Base-by-base conservation (phyloP, 1,140 invertebrate species). In the Phthorimaea operculella region DNA sequence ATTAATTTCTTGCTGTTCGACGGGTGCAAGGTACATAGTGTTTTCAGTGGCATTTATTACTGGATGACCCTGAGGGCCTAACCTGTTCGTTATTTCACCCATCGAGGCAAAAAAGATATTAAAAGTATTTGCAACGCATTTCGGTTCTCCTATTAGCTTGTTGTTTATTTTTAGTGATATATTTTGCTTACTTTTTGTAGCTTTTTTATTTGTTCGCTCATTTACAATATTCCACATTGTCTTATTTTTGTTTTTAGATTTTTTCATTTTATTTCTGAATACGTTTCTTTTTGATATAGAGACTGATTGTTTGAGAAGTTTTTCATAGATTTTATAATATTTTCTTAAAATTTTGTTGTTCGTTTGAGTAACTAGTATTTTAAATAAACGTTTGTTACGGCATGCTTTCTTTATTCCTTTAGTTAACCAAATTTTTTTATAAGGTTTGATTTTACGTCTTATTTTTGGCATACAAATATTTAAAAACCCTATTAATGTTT, bases 301-400 rank as follows among this genome's bases (percentile, higher is more conserved):
- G 4, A 42, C 14, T 42, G 39, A 11, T 14, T 42, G 11, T 42
- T 42, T 42, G 11, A 42, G 14, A 4, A 42, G 1, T 42, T 42
- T 42, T 42, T 42, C 39, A 42, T 42, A 42, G 14, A n/a, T 42
- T 42, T 42, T 42, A 8, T 42, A 42, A 14, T 42, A 42, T 42
- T 42, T 42, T n/a, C 9, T 42, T 14, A 42, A 14, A 42, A 42
- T 14, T n/a, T 14, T 42, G 14, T 14, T 42, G 14, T 42, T 14
- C 9, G 11, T 42, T 14, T 42, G 39, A 42, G 14, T n/a, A 42
- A 42, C 14, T 8, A 42, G 9, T 14, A 42, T n/a, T 42, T 14
- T 42, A n/a, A 42, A 42, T 42, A 42, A 14, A 4, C 39, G 39
- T 42, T 42, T 42, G 9, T 42, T 42, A 4, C 14, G 11, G 14